Base-by-base conservation (phyloP, 2,888 invertebrate genomes). In the Pediacus dermestoides region DNA sequence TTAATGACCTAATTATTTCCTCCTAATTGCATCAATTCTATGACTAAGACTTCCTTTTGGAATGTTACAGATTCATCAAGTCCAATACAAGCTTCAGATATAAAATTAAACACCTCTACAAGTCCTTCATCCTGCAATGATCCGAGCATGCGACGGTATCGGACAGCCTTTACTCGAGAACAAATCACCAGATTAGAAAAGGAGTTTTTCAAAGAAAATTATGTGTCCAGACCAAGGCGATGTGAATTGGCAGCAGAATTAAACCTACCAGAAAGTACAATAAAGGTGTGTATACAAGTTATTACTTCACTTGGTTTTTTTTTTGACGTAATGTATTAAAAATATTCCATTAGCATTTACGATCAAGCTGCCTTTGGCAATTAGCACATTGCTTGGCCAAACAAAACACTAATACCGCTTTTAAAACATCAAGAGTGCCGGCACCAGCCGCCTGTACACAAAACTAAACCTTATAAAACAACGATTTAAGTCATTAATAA, bases 191-290 rank as follows among this genome's bases (percentile, higher is more conserved):
- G 92, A 8, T 72, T 99, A 35, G 99, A 99, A 71, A 91, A 93
- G 59, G 99, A 99, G 68, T 99, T 97, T 66, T 82, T 83, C 70
- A 87, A 90, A 58, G 99, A 99, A 70, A 97, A 95, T 70, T 99
- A 99, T 70, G 96, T 99, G 0, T 94, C 94, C 1, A 74, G 97
- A 36, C 97, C 97, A 0, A 76, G 93, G 40, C 74, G 99, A 46
- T 94, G 95, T 64, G 97, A 99, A 68, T 72, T 99, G 22, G 97
- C 99, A 0, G 82, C 90, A 0, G 88, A 92, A 58, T 74, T 99
- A 9, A 88, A 89, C 50, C 75, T 99, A 6, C 95, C 97, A 0
- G 99, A 99, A 68, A 90, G 92, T 15, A 99, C 97, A 2, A 99
- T 99, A 52, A 99, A 99, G 85, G n/a, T n/a, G n/a, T n/a, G n/a